Evolutionary conservation across 2,888 invertebrate genomes (phyloP), one percentile per base, ranked within the genome.

Genomic region (Chorisops tibialis): DNA sequence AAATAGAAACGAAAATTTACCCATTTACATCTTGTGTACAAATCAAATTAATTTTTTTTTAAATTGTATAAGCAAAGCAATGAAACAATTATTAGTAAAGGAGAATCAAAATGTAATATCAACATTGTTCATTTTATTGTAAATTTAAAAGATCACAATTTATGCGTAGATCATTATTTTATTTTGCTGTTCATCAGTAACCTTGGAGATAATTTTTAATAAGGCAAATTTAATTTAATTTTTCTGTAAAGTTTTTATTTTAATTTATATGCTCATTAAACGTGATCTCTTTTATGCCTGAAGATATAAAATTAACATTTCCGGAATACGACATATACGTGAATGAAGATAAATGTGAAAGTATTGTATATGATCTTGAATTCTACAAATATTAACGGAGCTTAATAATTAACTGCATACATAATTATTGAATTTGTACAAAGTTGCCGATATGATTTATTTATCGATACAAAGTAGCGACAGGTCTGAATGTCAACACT

Each of bases 401-500:
- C 35, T 43, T 45, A 30, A 24, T 43, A 56, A 56, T 56, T 56
- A 45, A 56, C 30, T 43, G 12, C 18, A 12, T n/a, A n/a, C n/a
- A n/a, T 30, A 35, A 52, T 38, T 38, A 18, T 52, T 52, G 43
- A 56, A 56, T 56, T 35, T 41, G 22, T 54, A 41, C 56, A 45
- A 56, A 43, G 30, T 14, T 16, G 16, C 11, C 14, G 35, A 54
- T 12, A 39, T 43, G 41, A 14, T 54, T 54, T 41, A 14, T 39
- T 14, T 14, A 19, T 56, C 43, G 3, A 12, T 37, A 21, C 24
- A 18, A 43, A 45, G 43, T 45, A 43, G 43, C 43, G 56, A 24
- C 56, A 11, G 56, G 52, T 30, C 54, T 43, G 43, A 56, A 56
- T 56, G 56, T 56, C 56, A 43, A 56, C 56, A 56, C 43, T 56